These are phyloP conservation scores for Pachliopta kotzebuea DNA, from an alignment of 2,888 invertebrate genomes.

Conservation along the genomic window DNA sequence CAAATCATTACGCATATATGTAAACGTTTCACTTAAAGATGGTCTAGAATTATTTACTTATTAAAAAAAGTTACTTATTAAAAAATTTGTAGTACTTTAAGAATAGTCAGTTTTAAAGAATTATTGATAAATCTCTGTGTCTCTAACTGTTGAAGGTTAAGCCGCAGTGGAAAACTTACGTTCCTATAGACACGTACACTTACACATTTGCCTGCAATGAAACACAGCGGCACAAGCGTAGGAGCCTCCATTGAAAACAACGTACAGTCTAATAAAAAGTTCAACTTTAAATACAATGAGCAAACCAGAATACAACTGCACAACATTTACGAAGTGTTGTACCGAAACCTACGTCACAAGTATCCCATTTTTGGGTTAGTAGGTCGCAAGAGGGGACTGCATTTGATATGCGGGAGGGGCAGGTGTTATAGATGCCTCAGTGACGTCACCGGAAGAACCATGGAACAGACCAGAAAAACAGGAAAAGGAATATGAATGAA, in stretches of 20 bases:
- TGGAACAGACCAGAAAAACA: constrained; percentile 43
- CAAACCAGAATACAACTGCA: constrained; percentile 30
- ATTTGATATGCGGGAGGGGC: constrained; percentile 53
- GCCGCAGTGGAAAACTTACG: constrained; percentile 36
- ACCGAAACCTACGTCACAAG: constrained; percentile 69
- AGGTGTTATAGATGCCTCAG: constrained; percentile 60
- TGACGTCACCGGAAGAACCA: constrained; percentile 61
- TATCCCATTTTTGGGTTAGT: constrained; percentile 70
- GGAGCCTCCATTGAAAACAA: constrained; percentile 70
- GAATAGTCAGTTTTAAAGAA: too few relatives aligned
- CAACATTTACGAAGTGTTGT: constrained; percentile 52
- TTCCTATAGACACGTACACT: constrained; percentile 39
- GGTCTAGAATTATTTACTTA: too few relatives aligned
- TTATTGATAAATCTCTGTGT: constrained; percentile 30
- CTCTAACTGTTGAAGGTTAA: constrained; percentile 40
- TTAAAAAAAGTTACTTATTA: too few relatives aligned
- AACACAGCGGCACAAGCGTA: constrained; percentile 44
- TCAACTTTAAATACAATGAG: constrained; percentile 39
- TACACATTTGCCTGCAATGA: constrained; percentile 32
- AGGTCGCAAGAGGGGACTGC: constrained; percentile 73
- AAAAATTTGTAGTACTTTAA: too few relatives aligned
- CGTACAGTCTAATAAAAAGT: constrained; percentile 43
- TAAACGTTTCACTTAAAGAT: too few relatives aligned
- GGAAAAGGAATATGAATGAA: constrained; percentile 73
- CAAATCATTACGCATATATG: too few relatives aligned